Evolutionary conservation across 2,113 vertebrate species (phyloP), one percentile per base, ranked within the genome.

Genomic region (Labeo catla): DNA sequence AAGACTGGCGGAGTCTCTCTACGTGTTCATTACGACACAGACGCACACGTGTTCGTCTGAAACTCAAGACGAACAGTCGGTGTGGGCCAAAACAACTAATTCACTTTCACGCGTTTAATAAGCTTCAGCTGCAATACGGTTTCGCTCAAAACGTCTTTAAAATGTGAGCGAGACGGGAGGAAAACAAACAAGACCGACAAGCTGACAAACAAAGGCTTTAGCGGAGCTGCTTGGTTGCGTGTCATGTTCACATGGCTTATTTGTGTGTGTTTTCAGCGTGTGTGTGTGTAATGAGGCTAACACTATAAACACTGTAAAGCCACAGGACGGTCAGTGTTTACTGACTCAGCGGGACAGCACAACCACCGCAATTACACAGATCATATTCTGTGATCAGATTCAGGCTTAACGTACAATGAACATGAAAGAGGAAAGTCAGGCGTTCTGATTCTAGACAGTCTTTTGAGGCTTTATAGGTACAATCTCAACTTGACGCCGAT

Each of bases 221-320:
- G 74, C 74, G 16, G 23, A 76, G 49, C 52, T 4, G 49, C 73
- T 76, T 49, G 8, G 47, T 13, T 28, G 43, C 2, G 4, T 73
- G 36, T 21, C 9, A 23, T 74, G 45, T 50, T 28, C 73, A 76
- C 47, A 8, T 7, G 10, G 12, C 2, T 39, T 39, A 39, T 72
- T 3, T 39, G 1, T 72, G 16, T 72, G 39, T 72, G 36, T 72
- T 16, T 47, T 49, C 3, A 16, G 76, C 54, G 76, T 77, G 76
- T 54, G 36, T 72, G 68, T 72, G 68, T 72, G 68, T 72, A 72
- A 72, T 72, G 68, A 72, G 36, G 36, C 36, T 36, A 34, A 77
- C 23, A 76, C n/a, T 74, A 49, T 12, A 74, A 74, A 74, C 72
- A 43, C 59, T 36, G 15, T 68, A 68, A 68, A 15, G 12, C 36